Conservation (phyloP, 2,113 vertebrate genomes). For the Meriones unguiculatus region DNA sequence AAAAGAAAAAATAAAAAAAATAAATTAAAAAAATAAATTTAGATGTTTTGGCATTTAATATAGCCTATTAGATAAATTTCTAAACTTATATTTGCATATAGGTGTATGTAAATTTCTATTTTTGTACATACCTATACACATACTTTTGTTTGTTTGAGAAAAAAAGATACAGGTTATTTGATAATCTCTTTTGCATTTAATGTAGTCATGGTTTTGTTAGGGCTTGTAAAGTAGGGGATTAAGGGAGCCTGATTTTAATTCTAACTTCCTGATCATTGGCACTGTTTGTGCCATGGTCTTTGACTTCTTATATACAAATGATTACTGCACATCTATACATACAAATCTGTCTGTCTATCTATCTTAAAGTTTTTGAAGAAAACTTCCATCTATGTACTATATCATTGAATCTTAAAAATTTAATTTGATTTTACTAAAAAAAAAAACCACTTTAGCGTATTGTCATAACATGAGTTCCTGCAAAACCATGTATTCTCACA, state of each 20-base stretch:
- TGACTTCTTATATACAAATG: conserved; percentile 25
- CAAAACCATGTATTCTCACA: conserved; percentile 21
- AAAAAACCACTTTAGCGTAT: neutral
- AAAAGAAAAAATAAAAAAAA: no score
- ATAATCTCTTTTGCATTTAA: neutral
- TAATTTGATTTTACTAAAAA: conserved; percentile 32
- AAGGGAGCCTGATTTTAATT: conserved; percentile 35
- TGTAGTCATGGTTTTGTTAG: conserved; percentile 40
- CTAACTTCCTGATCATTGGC: neutral
- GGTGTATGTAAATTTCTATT: neutral
- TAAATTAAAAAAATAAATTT: no score
- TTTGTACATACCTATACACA: neutral
- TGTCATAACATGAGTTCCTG: neutral
- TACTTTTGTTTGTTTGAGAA: conserved; percentile 33
- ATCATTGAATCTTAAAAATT: conserved; percentile 26
- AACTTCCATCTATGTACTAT: conserved; percentile 17
- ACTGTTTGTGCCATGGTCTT: neutral
- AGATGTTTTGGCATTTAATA: neutral
- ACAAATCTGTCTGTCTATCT: neutral
- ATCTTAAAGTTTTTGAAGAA: neutral
- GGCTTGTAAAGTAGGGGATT: conserved; percentile 20
- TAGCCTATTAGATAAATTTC: conserved; percentile 24
- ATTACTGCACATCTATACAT: neutral
- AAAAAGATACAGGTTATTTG: neutral
- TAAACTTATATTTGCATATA: neutral